Base-by-base conservation (phyloP, 2,888 invertebrate genomes). In the Watsonalla cultraria region DNA sequence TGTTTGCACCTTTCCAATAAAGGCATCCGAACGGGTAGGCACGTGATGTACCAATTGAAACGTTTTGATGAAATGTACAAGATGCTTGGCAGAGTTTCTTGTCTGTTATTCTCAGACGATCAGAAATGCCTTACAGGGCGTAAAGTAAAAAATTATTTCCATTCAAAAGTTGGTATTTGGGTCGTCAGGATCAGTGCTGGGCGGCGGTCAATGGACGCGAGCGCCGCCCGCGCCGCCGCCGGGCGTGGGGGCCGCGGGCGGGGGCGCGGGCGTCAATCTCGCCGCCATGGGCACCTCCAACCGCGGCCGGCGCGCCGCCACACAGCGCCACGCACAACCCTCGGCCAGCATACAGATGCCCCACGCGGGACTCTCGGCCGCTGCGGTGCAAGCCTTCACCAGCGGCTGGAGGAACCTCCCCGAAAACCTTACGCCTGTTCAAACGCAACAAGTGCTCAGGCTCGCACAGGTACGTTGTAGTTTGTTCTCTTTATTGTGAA, bases 191-290 rank as follows among this genome's bases (percentile, higher is more conserved):
- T 71, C 86, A 35, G 85, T 83, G 46, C 74, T 83, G 14, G 84
- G 92, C 60, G 92, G 92, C 13, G 95, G 95, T 0, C 95, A 95
- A 65, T 96, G 96, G 96, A 96, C 95, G 34, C 91, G 95, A 37
- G 95, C 95, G 64, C 96, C 96, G 0, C 92, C 94, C 0, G 94
- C 94, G 45, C 95, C 96, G 7, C 95, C 95, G 0, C 88, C 92
- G 54, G 65, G 80, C 53, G 81, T 71, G 11, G 77, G 71, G 5
- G 78, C 74, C 14, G 82, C 76, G 0, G 73, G 64, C 63, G 7
- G 68, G 54, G 7, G 67, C 64, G 37, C 11, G 24, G 73, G 74
- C 51, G 86, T 76, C 54, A 66, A 64, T 59, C 70, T 75, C 47
- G 77, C 66, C 62, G 75, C 66, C 13, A 76, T 76, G 35, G 69